A percentile compares a stretch with the other conserved stretches of the same genome.
These are phyloP conservation scores for Amiota minor DNA, from an alignment of 2,888 invertebrate genomes.

Conservation along the genomic window DNA sequence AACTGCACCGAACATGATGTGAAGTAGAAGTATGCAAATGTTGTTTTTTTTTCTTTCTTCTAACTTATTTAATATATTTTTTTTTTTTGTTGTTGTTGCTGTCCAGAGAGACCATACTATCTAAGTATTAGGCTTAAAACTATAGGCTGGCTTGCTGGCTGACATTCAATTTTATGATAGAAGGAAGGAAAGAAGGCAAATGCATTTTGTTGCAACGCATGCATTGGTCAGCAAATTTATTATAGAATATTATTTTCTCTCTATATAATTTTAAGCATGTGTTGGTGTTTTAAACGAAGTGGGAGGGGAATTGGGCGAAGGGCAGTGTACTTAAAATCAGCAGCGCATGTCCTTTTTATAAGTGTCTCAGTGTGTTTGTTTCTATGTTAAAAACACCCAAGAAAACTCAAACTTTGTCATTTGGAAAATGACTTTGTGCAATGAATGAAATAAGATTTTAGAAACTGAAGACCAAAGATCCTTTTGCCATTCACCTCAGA, in stretches of 20 bases:
- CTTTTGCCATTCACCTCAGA: no score
- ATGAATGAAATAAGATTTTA: no score
- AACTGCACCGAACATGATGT: neutral
- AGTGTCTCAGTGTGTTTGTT: neutral
- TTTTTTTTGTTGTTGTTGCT: neutral
- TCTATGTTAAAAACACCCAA: constrained; percentile 2
- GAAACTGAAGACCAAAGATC: no score
- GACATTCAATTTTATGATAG: no score
- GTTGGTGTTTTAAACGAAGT: no score
- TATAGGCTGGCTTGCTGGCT: neutral
- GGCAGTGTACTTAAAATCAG: neutral
- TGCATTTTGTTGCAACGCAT: constrained; percentile 4
- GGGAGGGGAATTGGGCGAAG: no score
- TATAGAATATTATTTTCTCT: neutral
- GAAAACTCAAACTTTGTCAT: constrained; percentile 20
- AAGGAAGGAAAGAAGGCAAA: neutral
- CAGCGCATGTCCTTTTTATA: constrained; percentile 9
- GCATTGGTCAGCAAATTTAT: constrained; percentile 20
- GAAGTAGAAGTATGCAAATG: constrained; percentile 6
- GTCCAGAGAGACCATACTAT: neutral
- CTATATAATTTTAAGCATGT: no score
- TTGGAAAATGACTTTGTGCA: no score
- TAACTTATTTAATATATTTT: neutral
- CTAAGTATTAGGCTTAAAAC: neutral
- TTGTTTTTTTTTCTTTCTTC: no score